Conservation (phyloP, 2,888 invertebrate species). For the Frankliniella intonsa region DNA sequence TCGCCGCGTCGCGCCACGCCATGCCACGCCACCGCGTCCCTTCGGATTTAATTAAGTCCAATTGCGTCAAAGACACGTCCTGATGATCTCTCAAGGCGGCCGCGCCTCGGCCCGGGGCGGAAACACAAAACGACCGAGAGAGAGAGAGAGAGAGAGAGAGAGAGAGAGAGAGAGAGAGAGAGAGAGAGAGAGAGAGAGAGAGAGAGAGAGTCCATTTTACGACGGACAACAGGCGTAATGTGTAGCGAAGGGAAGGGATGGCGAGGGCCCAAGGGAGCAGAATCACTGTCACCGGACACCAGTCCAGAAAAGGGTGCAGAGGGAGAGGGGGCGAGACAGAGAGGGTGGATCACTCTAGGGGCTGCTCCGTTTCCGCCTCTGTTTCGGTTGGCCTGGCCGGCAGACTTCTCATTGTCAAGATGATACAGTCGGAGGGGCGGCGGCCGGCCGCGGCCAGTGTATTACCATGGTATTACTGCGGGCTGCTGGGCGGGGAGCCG, state of each 20-base stretch:
- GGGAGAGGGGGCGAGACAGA: background rate
- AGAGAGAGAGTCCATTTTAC: constrained; percentile 7
- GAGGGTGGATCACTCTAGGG: background rate
- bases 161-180: background rate
- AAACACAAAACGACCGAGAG: background rate
- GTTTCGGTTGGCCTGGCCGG: background rate
- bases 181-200: constrained; percentile 1
- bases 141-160: background rate
- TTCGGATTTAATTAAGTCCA: constrained; percentile 13
- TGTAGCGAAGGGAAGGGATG: background rate
- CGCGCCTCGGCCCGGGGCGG: background rate
- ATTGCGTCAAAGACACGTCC: background rate
- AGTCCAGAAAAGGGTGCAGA: background rate
- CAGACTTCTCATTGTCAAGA: constrained; percentile 13
- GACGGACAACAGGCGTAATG: constrained; percentile 3
- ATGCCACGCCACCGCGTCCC: background rate
- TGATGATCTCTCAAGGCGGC: background rate
- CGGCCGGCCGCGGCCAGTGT: background rate
- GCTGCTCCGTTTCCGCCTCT: background rate
- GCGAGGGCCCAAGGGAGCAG: no score
- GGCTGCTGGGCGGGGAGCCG: background rate
- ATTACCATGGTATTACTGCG: background rate
- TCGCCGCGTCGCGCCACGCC: background rate
- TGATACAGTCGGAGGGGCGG: background rate
- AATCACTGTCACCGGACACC: constrained; percentile 9